phyloP scores from a whole-genome alignment of 2,797 vertebrate genomes.

The Ciconia nigra region DNA sequence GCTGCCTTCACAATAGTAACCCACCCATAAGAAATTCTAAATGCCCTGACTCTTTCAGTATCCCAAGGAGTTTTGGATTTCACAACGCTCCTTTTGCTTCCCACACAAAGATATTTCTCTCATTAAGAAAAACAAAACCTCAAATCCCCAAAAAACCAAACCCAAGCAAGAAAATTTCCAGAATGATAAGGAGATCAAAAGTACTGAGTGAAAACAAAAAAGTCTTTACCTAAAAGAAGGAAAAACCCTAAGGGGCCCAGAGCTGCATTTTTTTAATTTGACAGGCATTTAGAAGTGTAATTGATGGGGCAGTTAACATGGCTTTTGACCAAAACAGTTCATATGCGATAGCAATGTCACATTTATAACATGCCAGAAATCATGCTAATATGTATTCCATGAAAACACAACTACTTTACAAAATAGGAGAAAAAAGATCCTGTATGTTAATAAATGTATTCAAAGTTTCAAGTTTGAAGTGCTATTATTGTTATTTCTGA shows the following conservation, averaged over 20 bases:
- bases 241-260: slow-evolving; percentile 37
- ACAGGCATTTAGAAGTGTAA: slow-evolving; percentile 65
- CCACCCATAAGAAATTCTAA: neutral
- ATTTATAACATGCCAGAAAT: slow-evolving; percentile 43
- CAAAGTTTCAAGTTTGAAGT: neutral
- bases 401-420: slow-evolving; percentile 59
- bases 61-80: neutral
- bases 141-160: neutral
- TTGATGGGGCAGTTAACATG: slow-evolving; percentile 63
- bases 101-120: neutral
- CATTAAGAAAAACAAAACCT: neutral
- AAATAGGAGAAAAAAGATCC: slow-evolving; percentile 49
- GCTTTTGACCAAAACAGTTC: slow-evolving; percentile 67
- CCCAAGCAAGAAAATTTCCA: neutral
- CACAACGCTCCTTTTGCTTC: neutral
- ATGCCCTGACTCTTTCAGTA: neutral
- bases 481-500: neutral
- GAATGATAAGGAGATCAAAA: slow-evolving; percentile 43
- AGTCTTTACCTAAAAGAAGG: slow-evolving; percentile 7
- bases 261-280: slow-evolving; percentile 46
- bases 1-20: neutral
- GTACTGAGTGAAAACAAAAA: slow-evolving; percentile 11
- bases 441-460: slow-evolving; percentile 34
- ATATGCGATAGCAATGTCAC: slow-evolving; percentile 54
- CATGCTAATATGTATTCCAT: slow-evolving; percentile 36